Evolutionary conservation across 2,797 vertebrate species (phyloP), one percentile per base, ranked within the genome.

Genomic region (Hylomyscus alleni): DNA sequence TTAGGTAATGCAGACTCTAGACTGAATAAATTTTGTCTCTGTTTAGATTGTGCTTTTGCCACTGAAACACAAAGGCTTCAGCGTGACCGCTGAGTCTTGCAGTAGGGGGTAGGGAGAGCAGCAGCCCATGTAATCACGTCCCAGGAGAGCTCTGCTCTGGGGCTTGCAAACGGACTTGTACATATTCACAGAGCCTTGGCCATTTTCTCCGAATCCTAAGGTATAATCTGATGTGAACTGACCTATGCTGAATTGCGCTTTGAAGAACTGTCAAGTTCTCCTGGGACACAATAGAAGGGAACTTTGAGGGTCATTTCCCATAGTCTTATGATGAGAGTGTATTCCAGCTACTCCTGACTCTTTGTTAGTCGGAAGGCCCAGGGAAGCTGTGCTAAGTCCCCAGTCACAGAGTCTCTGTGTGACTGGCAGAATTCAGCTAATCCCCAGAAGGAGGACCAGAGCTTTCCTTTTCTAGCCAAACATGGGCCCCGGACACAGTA

Each of bases 211-310:
- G 93, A 94, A 86, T 92, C 77, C 56, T 77, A 87, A 95, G 89
- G 92, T 83, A 81, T 67, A 34, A 75, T 89, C 54, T 54, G 40
- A 67, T 87, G 80, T 91, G 84, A 94, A 67, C 76, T 73, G 92
- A 91, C 78, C 60, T 90, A 31, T 50, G 29, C 91, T 89, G 90
- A 24, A 84, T 95, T 96, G 92, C 26, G 34, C 34, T 95, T 88
- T 93, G 81, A 93, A 95, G 62, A 95, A 72, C 67, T 94, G 87
- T 95, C 75, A 88, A 7, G 44, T 77, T 96, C 81, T 96, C 94
- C 91, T 80, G 86, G 65, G 88, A 95, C 95, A 58, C 69, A 89
- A 85, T 93, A 62, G 69, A 40, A 84, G 80, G 87, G 89, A 94
- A 34, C 52, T 91, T 87, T 85, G 56, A 60, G 47, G 14, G 19